These are phyloP conservation scores for Drosophila yakuba DNA, from an alignment of 1,140 invertebrate species.

Conservation along the genomic window DNA sequence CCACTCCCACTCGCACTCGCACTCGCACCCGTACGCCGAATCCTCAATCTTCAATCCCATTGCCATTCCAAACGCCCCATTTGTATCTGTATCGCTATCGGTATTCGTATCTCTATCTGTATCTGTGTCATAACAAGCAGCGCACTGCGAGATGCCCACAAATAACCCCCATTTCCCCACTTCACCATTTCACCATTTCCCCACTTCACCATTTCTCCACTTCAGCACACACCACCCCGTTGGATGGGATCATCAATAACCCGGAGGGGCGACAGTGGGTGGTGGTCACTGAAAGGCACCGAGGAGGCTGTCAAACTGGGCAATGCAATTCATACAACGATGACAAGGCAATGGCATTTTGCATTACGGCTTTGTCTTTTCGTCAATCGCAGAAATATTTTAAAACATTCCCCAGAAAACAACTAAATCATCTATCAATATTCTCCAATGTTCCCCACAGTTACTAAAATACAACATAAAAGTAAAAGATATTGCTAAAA, in stretches of 20 bases:
- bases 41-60: not conserved
- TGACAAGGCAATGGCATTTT: conserved; percentile 1
- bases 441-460: too few relatives aligned
- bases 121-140: conserved; percentile 41
- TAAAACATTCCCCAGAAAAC: not conserved
- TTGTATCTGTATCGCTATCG: not conserved
- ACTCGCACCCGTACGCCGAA: not conserved
- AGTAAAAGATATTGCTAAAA: too few relatives aligned
- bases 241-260: conserved; percentile 49
- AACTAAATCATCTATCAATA: not conserved
- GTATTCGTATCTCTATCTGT: too few relatives aligned
- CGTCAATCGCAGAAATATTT: conserved; percentile 4
- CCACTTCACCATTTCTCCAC: not conserved
- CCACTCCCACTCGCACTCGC: too few relatives aligned
- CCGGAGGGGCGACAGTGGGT: not conserved
- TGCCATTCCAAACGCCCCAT: not conserved
- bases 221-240: not conserved
- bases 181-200: not conserved
- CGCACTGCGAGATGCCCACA: conserved; percentile 16
- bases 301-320: conserved; percentile 40
- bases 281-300: conserved; percentile 6
- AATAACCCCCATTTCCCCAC: not conserved
- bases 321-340: conserved; percentile 14
- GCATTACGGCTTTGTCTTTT: not conserved
- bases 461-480: too few relatives aligned